Percentiles rank a stretch among this genome's conserved stretches.
Evolutionary conservation across 1,140 invertebrate genomes (phyloP).

Genomic region (Helicoverpa zea): DNA sequence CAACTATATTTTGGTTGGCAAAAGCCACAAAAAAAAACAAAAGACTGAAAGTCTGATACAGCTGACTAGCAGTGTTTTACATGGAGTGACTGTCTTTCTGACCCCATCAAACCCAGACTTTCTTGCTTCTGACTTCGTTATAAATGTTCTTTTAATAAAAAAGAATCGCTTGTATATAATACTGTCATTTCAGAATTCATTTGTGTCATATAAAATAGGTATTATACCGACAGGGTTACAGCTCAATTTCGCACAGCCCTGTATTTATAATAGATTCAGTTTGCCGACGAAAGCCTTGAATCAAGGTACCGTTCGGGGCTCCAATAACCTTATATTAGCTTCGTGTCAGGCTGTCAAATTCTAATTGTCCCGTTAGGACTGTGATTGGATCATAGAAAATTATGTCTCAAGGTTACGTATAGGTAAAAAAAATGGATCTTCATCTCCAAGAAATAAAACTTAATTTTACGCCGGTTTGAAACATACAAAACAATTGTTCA

Average conservation of each 20-base stretch:
- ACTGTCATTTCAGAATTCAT: too few relatives aligned
- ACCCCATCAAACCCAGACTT: too few relatives aligned
- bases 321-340: slow-evolving; percentile 13
- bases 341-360: neutral
- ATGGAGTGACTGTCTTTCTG: too few relatives aligned
- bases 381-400: neutral
- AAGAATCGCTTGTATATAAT: too few relatives aligned
- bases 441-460: neutral
- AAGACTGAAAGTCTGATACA: too few relatives aligned
- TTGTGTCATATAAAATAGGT: too few relatives aligned
- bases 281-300: neutral
- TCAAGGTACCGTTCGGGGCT: neutral
- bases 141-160: too few relatives aligned
- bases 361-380: slow-evolving; percentile 1
- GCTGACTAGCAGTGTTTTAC: too few relatives aligned
- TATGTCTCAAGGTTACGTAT: neutral
- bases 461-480: neutral
- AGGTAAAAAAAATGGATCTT: neutral
- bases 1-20: too few relatives aligned
- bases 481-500: neutral
- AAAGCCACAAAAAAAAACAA: too few relatives aligned
- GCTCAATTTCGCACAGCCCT: neutral
- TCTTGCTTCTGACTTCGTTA: too few relatives aligned
- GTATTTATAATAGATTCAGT: neutral
- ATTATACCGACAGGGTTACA: too few relatives aligned